Evolutionary conservation across 1,140 invertebrate genomes (phyloP).

Genomic region (Capitella teleta): DNA sequence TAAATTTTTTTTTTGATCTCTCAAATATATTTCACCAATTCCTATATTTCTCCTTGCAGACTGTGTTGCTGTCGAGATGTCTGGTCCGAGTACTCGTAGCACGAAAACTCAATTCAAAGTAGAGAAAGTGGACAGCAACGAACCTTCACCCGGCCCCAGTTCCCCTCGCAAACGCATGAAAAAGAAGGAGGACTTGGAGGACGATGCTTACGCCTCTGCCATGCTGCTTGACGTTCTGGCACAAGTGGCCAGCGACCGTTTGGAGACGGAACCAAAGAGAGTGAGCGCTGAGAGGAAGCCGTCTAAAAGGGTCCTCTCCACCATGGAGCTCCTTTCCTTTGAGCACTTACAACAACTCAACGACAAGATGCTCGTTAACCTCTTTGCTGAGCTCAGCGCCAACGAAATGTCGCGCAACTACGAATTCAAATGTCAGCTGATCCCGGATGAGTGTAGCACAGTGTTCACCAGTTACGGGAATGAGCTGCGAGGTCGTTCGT

Average conservation of each 20-base stretch:
- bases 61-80: no score
- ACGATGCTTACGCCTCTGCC: constrained; percentile 4
- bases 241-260: constrained; percentile 26
- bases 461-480: constrained; percentile 51
- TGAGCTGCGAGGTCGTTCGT: constrained; percentile 46
- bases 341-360: constrained; percentile 46
- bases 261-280: constrained; percentile 22
- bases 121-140: no score
- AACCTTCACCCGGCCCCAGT: no score
- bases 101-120: no score
- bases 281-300: not conserved
- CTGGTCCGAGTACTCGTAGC: no score
- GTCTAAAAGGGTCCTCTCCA: constrained; percentile 17
- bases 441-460: constrained; percentile 43
- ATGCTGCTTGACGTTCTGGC: constrained; percentile 32
- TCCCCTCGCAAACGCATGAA: no score
- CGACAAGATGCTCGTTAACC: constrained; percentile 46
- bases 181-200: no score
- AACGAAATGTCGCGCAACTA: constrained; percentile 51
- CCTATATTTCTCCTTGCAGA: no score
- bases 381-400: constrained; percentile 48
- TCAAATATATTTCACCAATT: no score
- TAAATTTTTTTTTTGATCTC: no score
- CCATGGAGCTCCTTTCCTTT: constrained; percentile 33
- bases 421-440: constrained; percentile 47